Evolutionary conservation across 2,888 invertebrate genomes (phyloP), one percentile per base, ranked within the genome.

Genomic region (Drosophila lacicola): DNA sequence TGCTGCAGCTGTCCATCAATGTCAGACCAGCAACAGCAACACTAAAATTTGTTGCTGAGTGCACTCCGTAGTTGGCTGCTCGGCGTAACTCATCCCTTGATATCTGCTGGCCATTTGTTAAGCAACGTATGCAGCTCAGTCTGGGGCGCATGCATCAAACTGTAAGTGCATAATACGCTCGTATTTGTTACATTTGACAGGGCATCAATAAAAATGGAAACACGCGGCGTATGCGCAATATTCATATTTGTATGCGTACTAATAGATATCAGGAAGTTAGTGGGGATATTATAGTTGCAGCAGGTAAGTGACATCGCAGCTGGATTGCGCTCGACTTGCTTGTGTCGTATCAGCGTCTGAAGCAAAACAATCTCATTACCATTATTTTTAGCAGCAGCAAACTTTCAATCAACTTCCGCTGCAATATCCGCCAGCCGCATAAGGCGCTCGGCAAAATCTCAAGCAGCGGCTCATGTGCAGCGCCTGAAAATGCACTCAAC

Each of bases 401-500:
- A 87, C 82, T 87, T 85, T 87, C 85, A 84, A 85, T 85, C 85
- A 85, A 85, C 84, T 85, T 85, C 85, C 88, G 71, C 46, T 64
- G 70, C 88, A 85, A 89, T 87, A 89, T 87, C 89, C 89, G 82
- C 65, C 71, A 70, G 54, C 9, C 41, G 50, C 63, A 68, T 34
- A 62, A 71, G 63, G 71, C 58, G 55, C 63, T 37, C 36, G 8
- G 37, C 21, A 33, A 42, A 88, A 78, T 86, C 74, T 80, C 69
- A 68, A 82, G 80, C 51, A 75, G 54, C 63, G 44, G 44, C 70
- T 64, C 55, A 70, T 75, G 70, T 63, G 49, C 67, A 60, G 34
- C 47, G 61, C 44, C 64, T 46, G 62, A 41, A 70, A 77, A 68
- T 77, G 75, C 79, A 74, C 79, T 70, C 76, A 67, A 56, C 74